phyloP scores from a whole-genome alignment of 2,888 invertebrate genomes.

The Caenorhabditis afra region DNA sequence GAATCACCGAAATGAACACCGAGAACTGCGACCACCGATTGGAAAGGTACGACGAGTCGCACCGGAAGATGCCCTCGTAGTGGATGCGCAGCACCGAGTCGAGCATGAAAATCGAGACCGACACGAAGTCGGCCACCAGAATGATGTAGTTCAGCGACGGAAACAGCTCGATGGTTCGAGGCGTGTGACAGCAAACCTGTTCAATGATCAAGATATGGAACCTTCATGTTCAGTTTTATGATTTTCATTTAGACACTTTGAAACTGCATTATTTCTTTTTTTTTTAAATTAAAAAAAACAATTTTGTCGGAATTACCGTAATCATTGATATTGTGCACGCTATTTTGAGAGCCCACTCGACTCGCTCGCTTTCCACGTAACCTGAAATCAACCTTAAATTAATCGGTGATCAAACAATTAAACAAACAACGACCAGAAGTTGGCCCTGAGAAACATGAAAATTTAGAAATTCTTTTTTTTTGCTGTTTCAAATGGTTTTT shows the following conservation, averaged over 20 bases:
- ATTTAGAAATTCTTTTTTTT: too few species aligned
- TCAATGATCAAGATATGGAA: too few species aligned
- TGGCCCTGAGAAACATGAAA: too few species aligned
- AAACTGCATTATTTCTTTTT: too few species aligned
- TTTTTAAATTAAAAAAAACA: conserved; percentile 10
- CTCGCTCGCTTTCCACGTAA: conserved; percentile 65
- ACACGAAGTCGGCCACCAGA: conserved; percentile 91
- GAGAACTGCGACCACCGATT: conserved; percentile 99
- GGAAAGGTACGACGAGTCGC: conserved; percentile 59
- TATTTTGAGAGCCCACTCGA: conserved; percentile 68
- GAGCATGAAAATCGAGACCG: conserved; percentile 93
- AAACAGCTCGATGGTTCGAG: conserved; percentile 93
- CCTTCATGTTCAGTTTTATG: too few species aligned
- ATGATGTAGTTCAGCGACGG: conserved; percentile 88
- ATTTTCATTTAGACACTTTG: too few species aligned
- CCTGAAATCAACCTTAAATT: conserved; percentile 54
- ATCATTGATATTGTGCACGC: conserved; percentile 75
- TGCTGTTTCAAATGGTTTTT: too few species aligned
- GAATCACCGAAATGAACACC: conserved; percentile 95
- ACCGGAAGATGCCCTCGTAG: conserved; percentile 90
- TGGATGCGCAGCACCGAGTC: conserved; percentile 99
- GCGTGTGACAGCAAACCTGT: conserved; percentile 94
- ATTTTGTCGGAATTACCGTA: conserved; percentile 82
- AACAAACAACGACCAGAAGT: too few species aligned
- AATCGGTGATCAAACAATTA: too few species aligned